phyloP scores from a whole-genome alignment of 2,797 vertebrate species.

The Muscicapa comitata region DNA sequence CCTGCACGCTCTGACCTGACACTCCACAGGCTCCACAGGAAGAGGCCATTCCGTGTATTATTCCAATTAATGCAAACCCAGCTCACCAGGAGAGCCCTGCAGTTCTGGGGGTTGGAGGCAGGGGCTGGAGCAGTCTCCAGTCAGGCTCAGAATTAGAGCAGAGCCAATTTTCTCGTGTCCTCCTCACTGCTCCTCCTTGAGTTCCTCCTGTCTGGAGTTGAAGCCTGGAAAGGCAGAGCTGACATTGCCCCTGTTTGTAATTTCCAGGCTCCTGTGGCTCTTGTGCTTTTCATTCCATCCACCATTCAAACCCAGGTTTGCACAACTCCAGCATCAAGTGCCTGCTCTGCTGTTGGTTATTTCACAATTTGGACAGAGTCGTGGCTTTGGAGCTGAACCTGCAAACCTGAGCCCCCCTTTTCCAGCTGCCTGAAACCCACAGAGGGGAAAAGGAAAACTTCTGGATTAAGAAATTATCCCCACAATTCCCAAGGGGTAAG shows the following conservation, averaged over 20 bases:
- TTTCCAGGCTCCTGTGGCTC: background rate
- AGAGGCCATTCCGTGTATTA: too few species aligned
- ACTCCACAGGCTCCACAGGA: background rate
- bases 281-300: background rate
- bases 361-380: background rate
- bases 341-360: background rate
- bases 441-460: background rate
- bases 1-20: background rate
- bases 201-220: background rate
- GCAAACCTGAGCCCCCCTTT: background rate
- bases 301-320: background rate
- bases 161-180: accelerated
- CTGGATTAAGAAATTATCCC: background rate
- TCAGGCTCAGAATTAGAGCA: background rate
- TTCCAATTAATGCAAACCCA: too few species aligned
- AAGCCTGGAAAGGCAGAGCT: background rate
- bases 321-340: background rate
- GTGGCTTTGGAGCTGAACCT: background rate
- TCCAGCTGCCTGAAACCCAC: background rate
- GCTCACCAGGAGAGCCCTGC: background rate
- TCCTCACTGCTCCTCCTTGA: accelerated
- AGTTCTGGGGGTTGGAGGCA: background rate
- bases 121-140: background rate
- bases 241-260: background rate
- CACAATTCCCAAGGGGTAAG: background rate